Conservation (phyloP, 1,140 invertebrate species). For the Panagrolaimus sp. region DNA sequence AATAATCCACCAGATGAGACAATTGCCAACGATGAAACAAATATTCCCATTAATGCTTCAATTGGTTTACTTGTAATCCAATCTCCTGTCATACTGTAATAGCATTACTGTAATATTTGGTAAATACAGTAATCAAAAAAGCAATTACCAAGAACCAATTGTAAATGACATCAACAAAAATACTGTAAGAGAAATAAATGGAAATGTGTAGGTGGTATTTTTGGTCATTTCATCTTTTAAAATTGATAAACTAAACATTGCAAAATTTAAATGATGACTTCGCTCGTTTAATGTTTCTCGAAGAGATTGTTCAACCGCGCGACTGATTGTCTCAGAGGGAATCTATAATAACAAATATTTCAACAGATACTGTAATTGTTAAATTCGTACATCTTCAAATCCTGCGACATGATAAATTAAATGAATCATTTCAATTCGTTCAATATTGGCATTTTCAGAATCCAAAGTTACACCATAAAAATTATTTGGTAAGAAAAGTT, state of each 20-base stretch:
- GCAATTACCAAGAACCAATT: constrained; percentile 52
- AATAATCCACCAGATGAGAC: constrained; percentile 38
- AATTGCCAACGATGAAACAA: constrained; percentile 48
- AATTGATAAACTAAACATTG: constrained; percentile 53
- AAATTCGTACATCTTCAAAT: constrained; percentile 32
- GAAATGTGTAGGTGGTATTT: constrained; percentile 58
- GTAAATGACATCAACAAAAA: constrained; percentile 54
- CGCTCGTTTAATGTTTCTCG: constrained; percentile 34
- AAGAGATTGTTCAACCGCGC: constrained; percentile 45
- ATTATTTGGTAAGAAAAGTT: constrained; percentile 57
- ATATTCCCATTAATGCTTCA: constrained; percentile 50
- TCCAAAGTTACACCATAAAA: constrained; percentile 56
- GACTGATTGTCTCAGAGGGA: constrained; percentile 28
- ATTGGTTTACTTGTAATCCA: constrained; percentile 57
- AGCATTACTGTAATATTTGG: not conserved
- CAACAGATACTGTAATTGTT: not conserved
- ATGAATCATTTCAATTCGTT: constrained; percentile 52
- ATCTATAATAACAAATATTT: not conserved
- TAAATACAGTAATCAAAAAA: constrained; percentile 18
- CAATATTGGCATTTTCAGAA: constrained; percentile 29
- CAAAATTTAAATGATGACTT: constrained; percentile 31
- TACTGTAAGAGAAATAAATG: constrained; percentile 55
- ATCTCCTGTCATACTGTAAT: constrained; percentile 55
- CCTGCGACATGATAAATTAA: constrained; percentile 51
- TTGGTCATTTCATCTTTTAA: constrained; percentile 58